Evolutionary conservation across 2,113 vertebrate genomes (phyloP), one percentile per base, ranked within the genome.

Genomic region (Notothenia rossii): DNA sequence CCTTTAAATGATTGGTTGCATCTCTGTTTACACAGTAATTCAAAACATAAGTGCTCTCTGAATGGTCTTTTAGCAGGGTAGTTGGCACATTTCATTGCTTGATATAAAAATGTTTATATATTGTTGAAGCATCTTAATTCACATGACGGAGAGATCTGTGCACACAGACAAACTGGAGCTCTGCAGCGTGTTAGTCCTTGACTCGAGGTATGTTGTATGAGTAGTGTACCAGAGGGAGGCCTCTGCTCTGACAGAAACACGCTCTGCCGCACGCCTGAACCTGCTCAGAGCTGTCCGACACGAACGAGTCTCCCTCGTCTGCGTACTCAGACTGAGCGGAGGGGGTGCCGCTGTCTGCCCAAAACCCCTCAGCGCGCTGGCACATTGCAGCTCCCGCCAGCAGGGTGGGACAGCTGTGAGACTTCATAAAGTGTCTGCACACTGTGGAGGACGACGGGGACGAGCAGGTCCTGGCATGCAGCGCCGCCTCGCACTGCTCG

Each of bases 201-300:
- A 95, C 94, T 83, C 96, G 93, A 0, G 96, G 97, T 85, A 96
- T 95, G 86, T 96, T 97, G 91, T 98, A 97, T 72, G 97, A 96
- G 0, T 97, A 97, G 85, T 96, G 97, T 55, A 98, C 97, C 85
- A 98, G 90, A 48, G 98, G 98, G 73, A 99, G 97, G 0, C 97
- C 97, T 53, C 96, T 93, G 89, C 96, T 97, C 93, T 99, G 98
- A 89, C 98, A 99, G 95, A 99, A 99, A 79, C 97, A 99, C 0
- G 98, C 97, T 1, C 97, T 96, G 56, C 98, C 96, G 0, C 98
- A 99, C 60, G 97, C 97, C 94, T 99, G 98, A 53, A 98, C 96
- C 93, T 99, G 98, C 90, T 99, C 97, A 0, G 98, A 99, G 86
- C 97, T 98, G 95, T 99, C 98, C 0, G 97, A 99, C 70, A 99